Conservation (phyloP, 2,113 vertebrate species). For the Glaucidium brasilianum region DNA sequence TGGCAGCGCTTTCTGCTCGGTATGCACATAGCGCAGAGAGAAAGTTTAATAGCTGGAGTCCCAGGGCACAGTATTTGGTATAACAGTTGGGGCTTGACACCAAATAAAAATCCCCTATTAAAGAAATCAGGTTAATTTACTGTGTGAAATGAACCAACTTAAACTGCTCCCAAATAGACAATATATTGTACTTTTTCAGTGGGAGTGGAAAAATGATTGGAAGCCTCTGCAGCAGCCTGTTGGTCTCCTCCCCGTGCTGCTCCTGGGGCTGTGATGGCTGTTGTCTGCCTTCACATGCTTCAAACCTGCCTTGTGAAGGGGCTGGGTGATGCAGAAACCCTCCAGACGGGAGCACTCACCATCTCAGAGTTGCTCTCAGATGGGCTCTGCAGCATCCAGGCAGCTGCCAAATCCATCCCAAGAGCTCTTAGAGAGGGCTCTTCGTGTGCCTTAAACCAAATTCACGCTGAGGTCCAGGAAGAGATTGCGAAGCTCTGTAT, state of each 20-base stretch:
- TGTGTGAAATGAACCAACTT: slow-evolving; percentile 20
- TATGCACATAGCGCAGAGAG: neutral
- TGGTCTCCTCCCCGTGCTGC: neutral
- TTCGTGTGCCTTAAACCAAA: neutral
- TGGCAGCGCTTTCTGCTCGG: neutral
- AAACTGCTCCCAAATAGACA: slow-evolving; percentile 23
- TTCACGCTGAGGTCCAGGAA: accelerated
- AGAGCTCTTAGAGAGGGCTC: neutral
- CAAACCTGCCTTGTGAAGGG: neutral
- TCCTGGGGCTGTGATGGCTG: neutral
- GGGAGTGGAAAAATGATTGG: neutral
- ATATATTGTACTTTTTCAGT: neutral
- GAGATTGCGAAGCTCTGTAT: neutral
- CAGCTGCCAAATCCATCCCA: neutral
- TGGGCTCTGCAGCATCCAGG: neutral
- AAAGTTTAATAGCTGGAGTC: neutral
- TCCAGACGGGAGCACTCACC: neutral
- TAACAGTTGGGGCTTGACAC: slow-evolving; percentile 41
- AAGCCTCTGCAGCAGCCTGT: neutral
- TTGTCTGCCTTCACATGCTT: neutral
- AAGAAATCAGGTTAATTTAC: slow-evolving; percentile 51
- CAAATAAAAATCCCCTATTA: slow-evolving; percentile 44
- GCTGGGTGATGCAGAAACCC: neutral
- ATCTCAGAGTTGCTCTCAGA: neutral
- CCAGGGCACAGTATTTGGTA: neutral